phyloP scores from a whole-genome alignment of 2,113 vertebrate species.

The Rhabdomys dilectus region DNA sequence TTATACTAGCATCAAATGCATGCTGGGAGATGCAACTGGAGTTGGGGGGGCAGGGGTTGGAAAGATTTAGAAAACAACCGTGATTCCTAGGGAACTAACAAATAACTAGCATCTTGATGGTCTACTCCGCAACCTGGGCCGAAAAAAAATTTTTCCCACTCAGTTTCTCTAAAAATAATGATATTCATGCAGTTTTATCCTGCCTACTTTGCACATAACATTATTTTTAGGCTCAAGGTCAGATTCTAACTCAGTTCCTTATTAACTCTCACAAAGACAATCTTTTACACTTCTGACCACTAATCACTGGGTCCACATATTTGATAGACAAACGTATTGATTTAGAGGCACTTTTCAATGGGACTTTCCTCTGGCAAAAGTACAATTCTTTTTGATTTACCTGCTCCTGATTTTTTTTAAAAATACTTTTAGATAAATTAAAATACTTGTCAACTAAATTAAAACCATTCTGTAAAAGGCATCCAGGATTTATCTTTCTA shows the following conservation, averaged over 20 bases:
- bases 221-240: slow-evolving; percentile 16
- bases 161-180: neutral
- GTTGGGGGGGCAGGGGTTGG: neutral
- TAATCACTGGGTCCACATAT: neutral
- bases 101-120: neutral
- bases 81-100: neutral
- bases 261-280: neutral
- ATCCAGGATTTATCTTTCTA: neutral
- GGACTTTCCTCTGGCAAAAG: neutral
- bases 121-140: neutral
- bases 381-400: neutral
- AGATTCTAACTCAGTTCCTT: neutral
- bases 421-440: neutral
- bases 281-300: neutral
- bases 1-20: slow-evolving; percentile 15
- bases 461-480: slow-evolving; percentile 11
- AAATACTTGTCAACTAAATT: slow-evolving; percentile 16
- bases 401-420: neutral
- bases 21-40: neutral
- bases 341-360: neutral
- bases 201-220: neutral
- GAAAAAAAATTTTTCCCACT: neutral
- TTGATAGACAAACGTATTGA: slow-evolving; percentile 51
- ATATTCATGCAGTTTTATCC: neutral
- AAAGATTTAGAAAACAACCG: neutral